Evolutionary conservation across 2,113 vertebrate species (phyloP), one percentile per base, ranked within the genome.

Genomic region (Thamnophis sirtalis): DNA sequence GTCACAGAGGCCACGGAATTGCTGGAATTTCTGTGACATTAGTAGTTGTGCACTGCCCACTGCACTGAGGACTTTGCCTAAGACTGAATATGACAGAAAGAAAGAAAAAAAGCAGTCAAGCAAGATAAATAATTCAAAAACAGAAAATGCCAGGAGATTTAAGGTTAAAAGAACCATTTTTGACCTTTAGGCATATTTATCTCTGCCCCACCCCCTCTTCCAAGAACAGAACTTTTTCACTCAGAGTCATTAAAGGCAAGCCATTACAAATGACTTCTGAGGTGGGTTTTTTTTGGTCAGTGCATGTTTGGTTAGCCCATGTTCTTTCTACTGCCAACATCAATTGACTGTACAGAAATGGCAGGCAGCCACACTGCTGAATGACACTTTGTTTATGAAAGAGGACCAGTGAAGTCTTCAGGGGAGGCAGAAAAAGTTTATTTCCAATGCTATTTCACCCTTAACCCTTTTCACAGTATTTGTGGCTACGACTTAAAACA

Each of bases 1-100:
- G 91, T 99, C 99, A 97, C 99, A 99, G 96, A 99, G 98, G 93
- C 99, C 99, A 1, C 98, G 98, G 96, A 99, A 99, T 96, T 99
- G 99, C 97, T 99, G 98, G 97, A 99, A 99, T 97, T 99, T 99
- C 96, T 98, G 98, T 73, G 98, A 98, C 98, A 98, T 98, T 92
- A 98, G 94, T 94, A 98, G 95, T 95, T 98, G 98, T 89, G 98
- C 98, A 80, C 98, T 98, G 96, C 98, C 98, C 94, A 98, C 98
- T 51, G 99, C 99, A 95, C 98, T 99, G 96, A 99, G 98, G 90
- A 99, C 98, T 97, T 99, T 99, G 90, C 99, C 99, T 96, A 99
- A 97, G 96, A 99, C 99, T 99, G 92, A 26, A 13, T 28, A 22
- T 11, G 58, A 91, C 6, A 54, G 49, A 0, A 2, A 21, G 8